Conservation (phyloP, 1,140 invertebrate species). For the Meloidogyne exigua region DNA sequence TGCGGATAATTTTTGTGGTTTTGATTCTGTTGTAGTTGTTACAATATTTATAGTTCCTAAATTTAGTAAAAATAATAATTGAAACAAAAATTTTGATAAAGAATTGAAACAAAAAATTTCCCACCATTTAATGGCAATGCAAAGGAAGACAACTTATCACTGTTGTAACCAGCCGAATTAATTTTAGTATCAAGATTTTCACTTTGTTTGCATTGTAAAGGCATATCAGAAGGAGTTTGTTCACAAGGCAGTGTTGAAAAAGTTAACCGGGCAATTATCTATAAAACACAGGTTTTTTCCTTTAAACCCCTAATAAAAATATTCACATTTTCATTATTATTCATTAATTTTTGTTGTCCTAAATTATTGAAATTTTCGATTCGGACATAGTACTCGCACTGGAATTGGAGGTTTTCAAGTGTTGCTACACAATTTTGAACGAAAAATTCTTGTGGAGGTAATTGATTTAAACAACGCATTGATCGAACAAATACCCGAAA, state of each 20-base stretch:
- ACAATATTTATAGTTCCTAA: background rate
- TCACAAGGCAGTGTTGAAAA: conserved; percentile 33
- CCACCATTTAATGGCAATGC: background rate
- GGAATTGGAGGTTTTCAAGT: conserved; percentile 38
- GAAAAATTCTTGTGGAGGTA: conserved; percentile 37
- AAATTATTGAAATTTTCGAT: conserved; percentile 22
- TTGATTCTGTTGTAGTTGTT: background rate
- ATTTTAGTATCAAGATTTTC: background rate
- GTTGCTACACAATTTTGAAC: conserved; percentile 40
- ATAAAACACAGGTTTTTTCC: conserved; percentile 4
- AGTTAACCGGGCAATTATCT: conserved; percentile 31
- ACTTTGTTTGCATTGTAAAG: conserved; percentile 17
- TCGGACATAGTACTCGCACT: conserved; percentile 46
- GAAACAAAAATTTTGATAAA: no score
- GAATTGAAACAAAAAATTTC: no score
- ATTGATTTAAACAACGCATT: conserved; percentile 27
- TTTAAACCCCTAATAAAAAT: background rate
- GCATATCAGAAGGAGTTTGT: conserved; percentile 36
- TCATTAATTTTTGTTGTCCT: background rate
- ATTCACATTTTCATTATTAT: background rate
- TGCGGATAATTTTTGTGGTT: background rate
- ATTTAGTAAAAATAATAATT: background rate
- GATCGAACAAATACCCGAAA: conserved; percentile 39
- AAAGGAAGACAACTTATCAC: background rate
- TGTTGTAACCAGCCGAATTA: background rate